Conservation (phyloP, 2,113 vertebrate species). For the Otolemur garnettii region DNA sequence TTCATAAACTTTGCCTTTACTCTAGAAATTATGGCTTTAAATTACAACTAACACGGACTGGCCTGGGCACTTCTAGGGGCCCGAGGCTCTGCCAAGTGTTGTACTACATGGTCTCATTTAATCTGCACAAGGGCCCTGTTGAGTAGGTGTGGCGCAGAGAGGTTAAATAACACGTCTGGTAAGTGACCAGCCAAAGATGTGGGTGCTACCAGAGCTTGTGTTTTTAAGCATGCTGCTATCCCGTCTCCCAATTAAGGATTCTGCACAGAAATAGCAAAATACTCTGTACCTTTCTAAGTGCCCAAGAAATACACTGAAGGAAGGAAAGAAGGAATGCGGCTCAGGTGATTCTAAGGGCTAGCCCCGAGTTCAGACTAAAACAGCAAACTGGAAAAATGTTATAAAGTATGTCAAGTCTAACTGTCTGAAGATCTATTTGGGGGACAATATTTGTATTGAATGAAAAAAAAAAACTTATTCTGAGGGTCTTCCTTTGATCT, state of each 20-base stretch:
- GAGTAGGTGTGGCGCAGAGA: not conserved
- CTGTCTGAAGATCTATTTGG: conserved; percentile 7
- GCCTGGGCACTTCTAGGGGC: no score
- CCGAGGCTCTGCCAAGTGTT: not conserved
- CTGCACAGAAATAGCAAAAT: not conserved
- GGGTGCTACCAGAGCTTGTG: not conserved
- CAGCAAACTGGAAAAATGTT: conserved; percentile 3
- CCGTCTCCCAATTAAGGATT: not conserved
- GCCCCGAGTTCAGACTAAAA: not conserved
- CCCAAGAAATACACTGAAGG: not conserved
- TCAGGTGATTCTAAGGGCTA: not conserved
- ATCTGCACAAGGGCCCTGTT: not conserved
- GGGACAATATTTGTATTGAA: conserved; percentile 52
- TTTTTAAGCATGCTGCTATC: not conserved
- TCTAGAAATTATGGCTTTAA: not conserved
- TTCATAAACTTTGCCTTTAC: not conserved
- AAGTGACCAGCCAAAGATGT: not conserved
- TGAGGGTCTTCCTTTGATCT: conserved; percentile 75
- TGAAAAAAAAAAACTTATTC: not conserved
- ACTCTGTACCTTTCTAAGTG: fast-evolving
- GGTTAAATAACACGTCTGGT: not conserved
- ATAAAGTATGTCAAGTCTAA: not conserved
- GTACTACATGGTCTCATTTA: not conserved
- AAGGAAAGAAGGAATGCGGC: not conserved
- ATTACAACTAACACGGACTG: not conserved